These are phyloP conservation scores for Phenacoccus solenopsis DNA, from an alignment of 1,140 invertebrate species.

Conservation along the genomic window DNA sequence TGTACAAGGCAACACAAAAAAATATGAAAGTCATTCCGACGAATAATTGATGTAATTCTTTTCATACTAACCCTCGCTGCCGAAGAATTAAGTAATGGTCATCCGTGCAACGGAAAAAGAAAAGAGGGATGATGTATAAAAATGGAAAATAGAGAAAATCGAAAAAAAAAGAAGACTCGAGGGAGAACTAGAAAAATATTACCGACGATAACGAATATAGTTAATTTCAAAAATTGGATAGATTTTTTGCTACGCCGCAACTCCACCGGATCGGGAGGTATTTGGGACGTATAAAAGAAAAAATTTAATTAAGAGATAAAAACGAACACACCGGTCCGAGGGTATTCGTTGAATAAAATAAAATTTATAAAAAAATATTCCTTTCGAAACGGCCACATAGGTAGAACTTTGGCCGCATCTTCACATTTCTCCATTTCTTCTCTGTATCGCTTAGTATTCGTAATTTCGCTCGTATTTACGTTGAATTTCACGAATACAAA, in stretches of 20 bases:
- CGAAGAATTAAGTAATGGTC: background rate
- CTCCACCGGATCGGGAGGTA: background rate
- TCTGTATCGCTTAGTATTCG: background rate
- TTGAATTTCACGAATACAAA: background rate
- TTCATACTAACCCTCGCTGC: background rate
- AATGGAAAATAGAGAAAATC: background rate
- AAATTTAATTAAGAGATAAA: slow-evolving; percentile 4
- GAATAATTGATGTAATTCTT: slow-evolving; percentile 3
- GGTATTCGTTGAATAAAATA: background rate
- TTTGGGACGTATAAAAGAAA: background rate
- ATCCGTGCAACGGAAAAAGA: background rate
- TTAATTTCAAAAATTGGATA: background rate
- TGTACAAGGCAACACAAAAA: background rate
- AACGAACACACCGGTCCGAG: background rate
- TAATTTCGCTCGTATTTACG: too few relatives aligned
- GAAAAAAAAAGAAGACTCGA: background rate
- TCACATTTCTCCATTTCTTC: background rate
- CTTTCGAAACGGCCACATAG: background rate
- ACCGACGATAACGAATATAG: background rate
- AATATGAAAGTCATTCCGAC: background rate
- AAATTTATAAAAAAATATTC: background rate
- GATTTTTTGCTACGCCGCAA: background rate
- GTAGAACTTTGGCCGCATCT: background rate
- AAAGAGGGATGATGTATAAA: background rate
- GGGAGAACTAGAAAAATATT: background rate